Conservation (phyloP, 2,888 invertebrate genomes). For the Hypomecis atomaria region DNA sequence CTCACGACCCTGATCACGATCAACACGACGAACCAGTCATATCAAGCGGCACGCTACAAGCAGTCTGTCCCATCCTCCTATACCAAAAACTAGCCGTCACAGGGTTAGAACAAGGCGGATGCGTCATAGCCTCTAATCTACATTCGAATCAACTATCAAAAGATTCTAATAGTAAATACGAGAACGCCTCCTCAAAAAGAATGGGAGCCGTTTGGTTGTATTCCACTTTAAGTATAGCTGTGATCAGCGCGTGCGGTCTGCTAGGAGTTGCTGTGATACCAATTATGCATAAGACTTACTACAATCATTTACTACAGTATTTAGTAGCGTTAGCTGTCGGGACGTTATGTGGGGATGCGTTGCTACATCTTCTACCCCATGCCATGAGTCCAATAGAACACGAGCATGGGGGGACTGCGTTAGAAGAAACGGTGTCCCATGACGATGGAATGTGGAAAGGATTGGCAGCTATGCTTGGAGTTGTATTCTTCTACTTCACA, state of each 20-base stretch:
- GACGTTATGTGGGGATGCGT: conserved; percentile 95
- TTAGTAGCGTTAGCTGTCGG: conserved; percentile 97
- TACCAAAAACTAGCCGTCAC: conserved; percentile 86
- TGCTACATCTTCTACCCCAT: conserved; percentile 96
- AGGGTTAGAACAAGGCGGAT: conserved; percentile 82
- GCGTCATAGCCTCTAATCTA: conserved; percentile 73
- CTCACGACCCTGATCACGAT: conserved; percentile 38
- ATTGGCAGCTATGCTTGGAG: conserved; percentile 91
- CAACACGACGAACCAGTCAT: conserved; percentile 52
- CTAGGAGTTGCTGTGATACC: conserved; percentile 96
- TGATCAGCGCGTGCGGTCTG: conserved; percentile 94
- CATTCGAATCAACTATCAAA: conserved; percentile 22
- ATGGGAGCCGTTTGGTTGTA: conserved; percentile 91
- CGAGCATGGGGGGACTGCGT: conserved; percentile 45
- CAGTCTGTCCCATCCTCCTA: conserved; percentile 88
- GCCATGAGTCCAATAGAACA: conserved; percentile 84
- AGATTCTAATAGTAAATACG: conserved; percentile 41
- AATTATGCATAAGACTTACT: conserved; percentile 94
- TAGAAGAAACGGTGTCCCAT: conserved; percentile 70
- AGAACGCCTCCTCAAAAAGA: conserved; percentile 63
- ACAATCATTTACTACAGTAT: conserved; percentile 95
- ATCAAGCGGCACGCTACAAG: conserved; percentile 69
- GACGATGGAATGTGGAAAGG: conserved; percentile 93
- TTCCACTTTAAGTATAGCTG: conserved; percentile 91
- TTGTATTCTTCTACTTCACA: conserved; percentile 95